Base-by-base conservation (phyloP, 2,797 vertebrate species). In the Clarias fuscus region DNA sequence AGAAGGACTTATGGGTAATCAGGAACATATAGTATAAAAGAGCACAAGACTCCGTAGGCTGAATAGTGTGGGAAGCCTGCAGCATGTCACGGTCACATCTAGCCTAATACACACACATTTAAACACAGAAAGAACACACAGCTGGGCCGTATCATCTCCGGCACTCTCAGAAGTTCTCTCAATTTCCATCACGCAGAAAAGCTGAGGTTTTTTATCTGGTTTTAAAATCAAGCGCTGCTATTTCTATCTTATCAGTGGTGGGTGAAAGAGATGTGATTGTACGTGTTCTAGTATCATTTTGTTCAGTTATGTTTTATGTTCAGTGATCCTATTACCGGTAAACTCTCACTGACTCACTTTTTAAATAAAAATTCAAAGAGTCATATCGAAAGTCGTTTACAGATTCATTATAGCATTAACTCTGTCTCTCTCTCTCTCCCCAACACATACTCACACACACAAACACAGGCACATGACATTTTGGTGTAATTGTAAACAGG, bases 51-150 rank as follows among this genome's bases (percentile, higher is more conserved):
- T 43, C 77, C 81, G 78, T 70, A 85, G 80, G 59, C 80, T 67
- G 59, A 84, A 76, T 65, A 82, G 77, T 84, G 22, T 86, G 62
- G 53, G 22, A 48, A 48, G 86, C 56, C 88, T 89, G 88, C 64
- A 84, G 24, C 43, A 18, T 89, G 84, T 86, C 88, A 86, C 40
- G 83, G 61, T 87, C 76, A 71, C 67, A 83, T 70, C 75, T 59
- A 75, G 80, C 33, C 30, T 84, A 64, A 70, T 8, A 75, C 61
- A 85, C 85, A 75, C n/a, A 53, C 40, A 2, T 43, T 58, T 20
- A 61, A 43, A 65, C 72, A 67, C 18, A 85, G 43, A 85, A 53
- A 80, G 37, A 37, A 61, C 65, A 71, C 15, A 48, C 24, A 72
- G 67, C 58, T 78, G 30, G 18, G 59, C 56, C 33, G 7, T 59